Base-by-base conservation (phyloP, 2,888 invertebrate genomes). In the Pelosia muscerda region DNA sequence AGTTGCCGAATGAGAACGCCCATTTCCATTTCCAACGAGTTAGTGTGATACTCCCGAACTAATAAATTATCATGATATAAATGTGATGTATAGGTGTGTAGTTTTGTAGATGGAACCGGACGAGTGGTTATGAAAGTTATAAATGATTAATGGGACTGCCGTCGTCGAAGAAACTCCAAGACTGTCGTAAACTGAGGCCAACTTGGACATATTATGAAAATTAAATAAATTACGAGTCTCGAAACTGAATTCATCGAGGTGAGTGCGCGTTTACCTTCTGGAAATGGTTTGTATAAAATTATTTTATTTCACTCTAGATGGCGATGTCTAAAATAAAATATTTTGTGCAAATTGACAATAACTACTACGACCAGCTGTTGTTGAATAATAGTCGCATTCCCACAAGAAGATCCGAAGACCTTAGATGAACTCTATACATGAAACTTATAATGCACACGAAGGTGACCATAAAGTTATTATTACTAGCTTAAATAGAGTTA, bases 21-120 rank as follows among this genome's bases (percentile, higher is more conserved):
- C 86, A 92, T 93, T 93, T 90, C 91, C 92, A 93, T 93, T 92
- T 91, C 90, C 90, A 92, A 92, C 84, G 87, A 87, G 86, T 86
- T 86, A 87, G 84, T 86, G 86, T 86, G 82, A n/a, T n/a, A n/a
- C n/a, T n/a, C 86, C 84, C 77, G 74, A 86, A 82, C 86, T 86
- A 79, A 90, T 90, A 90, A 90, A 91, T 90, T 89, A 89, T 88
- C 83, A 81, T 79, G 80, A 66, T 76, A 78, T 73, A 81, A 70
- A 74, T 77, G 80, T 73, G 80, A 74, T 75, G 69, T 78, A 77
- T 76, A 63, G 65, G 55, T 57, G 42, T 66, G 66, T 49, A 72
- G 65, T 65, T 65, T 63, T 71, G 71, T 72, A 72, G 63, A 67
- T 31, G 55, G 79, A 81, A 79, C 80, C 78, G 81, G 81, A 82